Percentiles rank a stretch among this genome's conserved stretches.
Conservation (phyloP, 2,113 vertebrate genomes). For the Heterocephalus glaber region DNA sequence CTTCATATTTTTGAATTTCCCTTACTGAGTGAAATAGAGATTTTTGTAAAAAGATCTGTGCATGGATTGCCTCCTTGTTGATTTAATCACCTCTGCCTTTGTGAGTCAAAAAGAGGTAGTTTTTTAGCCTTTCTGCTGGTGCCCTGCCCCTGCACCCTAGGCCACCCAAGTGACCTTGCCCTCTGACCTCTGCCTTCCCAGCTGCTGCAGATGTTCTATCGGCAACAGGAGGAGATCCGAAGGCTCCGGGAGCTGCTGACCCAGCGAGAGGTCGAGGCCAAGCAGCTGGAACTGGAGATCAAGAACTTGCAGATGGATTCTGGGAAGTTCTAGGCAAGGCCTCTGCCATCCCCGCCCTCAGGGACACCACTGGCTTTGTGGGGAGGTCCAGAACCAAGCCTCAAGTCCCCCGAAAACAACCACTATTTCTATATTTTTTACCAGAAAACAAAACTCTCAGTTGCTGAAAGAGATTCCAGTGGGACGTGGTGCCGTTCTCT, state of each 20-base stretch:
- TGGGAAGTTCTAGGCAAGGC: conserved; percentile 79
- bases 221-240: conserved; percentile 96
- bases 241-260: conserved; percentile 89
- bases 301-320: conserved; percentile 87
- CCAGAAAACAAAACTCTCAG: conserved; percentile 67
- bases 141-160: not conserved
- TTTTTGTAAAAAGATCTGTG: not conserved
- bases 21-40: not conserved
- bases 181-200: conserved; percentile 77
- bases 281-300: conserved; percentile 93
- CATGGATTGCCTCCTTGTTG: not conserved
- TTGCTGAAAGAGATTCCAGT: conserved; percentile 69
- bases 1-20: not conserved
- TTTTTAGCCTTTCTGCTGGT: not conserved
- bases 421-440: conserved; percentile 77
- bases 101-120: not conserved
- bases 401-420: conserved; percentile 40
- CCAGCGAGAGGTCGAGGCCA: conserved; percentile 92
- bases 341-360: conserved; percentile 62
- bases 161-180: not conserved
- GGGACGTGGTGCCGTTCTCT: conserved; percentile 74
- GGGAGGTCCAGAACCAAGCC: conserved; percentile 56
- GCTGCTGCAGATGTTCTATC: conserved; percentile 94
- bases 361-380: conserved; percentile 53
- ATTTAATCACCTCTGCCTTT: not conserved